Percentiles rank a stretch among this genome's conserved stretches.
phyloP scores from a whole-genome alignment of 2,113 vertebrate genomes.

The Lota lota region DNA sequence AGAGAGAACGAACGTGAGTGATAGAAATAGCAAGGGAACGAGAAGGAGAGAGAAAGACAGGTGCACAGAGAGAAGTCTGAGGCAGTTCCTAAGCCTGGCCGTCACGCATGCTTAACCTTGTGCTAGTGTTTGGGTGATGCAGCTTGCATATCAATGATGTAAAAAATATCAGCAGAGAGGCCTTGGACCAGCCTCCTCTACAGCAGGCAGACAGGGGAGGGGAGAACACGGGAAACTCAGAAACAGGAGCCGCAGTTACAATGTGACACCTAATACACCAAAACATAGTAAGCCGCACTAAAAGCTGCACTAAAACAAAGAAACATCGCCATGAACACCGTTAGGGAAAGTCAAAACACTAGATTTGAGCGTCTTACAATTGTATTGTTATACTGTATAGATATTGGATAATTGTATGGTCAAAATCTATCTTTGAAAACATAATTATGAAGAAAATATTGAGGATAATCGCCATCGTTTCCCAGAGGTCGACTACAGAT shows the following conservation, averaged over 20 bases:
- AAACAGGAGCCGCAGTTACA: conserved; percentile 36
- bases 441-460: too few species aligned
- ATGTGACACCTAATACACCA: conserved; percentile 5
- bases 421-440: too few species aligned
- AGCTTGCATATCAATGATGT: conserved; percentile 75
- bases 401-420: too few species aligned
- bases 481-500: too few species aligned
- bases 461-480: too few species aligned
- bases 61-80: conserved; percentile 49
- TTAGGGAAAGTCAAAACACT: too few species aligned
- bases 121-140: conserved; percentile 64
- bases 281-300: not conserved
- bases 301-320: too few species aligned
- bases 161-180: conserved; percentile 63
- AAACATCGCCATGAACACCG: too few species aligned
- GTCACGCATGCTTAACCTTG: conserved; percentile 77
- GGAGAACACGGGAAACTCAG: conserved; percentile 10
- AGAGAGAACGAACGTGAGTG: conserved; percentile 12
- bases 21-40: not conserved
- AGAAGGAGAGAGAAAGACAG: conserved; percentile 39
- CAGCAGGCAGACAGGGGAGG: conserved; percentile 13
- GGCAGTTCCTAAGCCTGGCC: conserved; percentile 67
- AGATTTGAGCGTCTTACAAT: too few species aligned
- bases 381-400: too few species aligned
- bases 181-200: conserved; percentile 51